phyloP scores from a whole-genome alignment of 2,113 vertebrate genomes.

The Phrynosoma blainvillii region DNA sequence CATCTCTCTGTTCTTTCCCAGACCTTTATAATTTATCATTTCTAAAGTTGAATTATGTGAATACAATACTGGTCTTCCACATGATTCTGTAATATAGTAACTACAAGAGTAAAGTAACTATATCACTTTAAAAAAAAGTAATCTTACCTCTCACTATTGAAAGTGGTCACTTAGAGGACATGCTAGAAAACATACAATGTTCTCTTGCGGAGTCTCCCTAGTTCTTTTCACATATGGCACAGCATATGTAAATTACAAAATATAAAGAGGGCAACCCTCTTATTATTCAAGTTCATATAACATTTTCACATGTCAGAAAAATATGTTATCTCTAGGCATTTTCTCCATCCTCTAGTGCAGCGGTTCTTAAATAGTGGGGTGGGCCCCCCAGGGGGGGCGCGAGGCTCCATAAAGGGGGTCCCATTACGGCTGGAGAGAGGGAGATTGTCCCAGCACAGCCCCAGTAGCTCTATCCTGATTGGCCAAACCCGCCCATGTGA shows the following conservation, averaged over 20 bases:
- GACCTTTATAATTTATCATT: not conserved
- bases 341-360: too few relatives aligned
- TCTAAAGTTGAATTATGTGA: not conserved
- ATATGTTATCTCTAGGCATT: too few relatives aligned
- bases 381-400: too few relatives aligned
- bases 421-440: too few relatives aligned
- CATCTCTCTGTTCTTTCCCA: not conserved
- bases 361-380: too few relatives aligned
- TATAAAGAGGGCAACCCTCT: conserved; percentile 13
- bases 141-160: not conserved
- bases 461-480: too few relatives aligned
- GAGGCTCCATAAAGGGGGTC: too few relatives aligned
- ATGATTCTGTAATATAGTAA: not conserved
- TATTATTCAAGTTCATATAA: too few relatives aligned
- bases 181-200: not conserved
- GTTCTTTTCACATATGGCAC: conserved; percentile 12
- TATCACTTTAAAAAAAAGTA: not conserved
- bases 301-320: too few relatives aligned
- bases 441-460: too few relatives aligned
- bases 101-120: not conserved
- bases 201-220: not conserved
- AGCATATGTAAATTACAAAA: conserved; percentile 34
- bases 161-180: not conserved
- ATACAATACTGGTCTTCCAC: too few relatives aligned
- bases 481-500: too few relatives aligned